Conservation (phyloP, 2,113 vertebrate genomes). For the Ploceus nigricollis region DNA sequence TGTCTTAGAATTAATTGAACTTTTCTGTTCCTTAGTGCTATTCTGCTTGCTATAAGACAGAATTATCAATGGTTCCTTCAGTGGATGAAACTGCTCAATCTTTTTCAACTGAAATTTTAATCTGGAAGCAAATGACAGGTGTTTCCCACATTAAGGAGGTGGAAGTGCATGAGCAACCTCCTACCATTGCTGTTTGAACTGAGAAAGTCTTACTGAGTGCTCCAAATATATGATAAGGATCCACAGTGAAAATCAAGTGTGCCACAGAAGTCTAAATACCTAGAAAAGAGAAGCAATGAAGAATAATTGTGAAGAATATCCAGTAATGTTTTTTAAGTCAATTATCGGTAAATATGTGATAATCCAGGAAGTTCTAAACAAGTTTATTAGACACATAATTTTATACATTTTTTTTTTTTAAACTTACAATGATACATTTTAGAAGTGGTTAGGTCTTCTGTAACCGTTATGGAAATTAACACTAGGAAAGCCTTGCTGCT, state of each 20-base stretch:
- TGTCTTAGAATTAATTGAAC: slow-evolving; percentile 66
- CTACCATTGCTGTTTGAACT: not conserved
- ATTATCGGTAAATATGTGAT: not conserved
- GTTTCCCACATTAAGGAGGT: not conserved
- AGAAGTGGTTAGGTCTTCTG: not conserved
- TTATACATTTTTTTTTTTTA: not conserved
- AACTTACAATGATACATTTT: not conserved
- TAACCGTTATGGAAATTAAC: not conserved
- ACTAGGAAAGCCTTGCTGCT: rapidly evolving
- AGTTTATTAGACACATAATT: not conserved
- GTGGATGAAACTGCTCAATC: not conserved
- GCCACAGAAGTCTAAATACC: not conserved
- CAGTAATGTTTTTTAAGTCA: not conserved
- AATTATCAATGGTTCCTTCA: slow-evolving; percentile 49
- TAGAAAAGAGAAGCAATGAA: not conserved
- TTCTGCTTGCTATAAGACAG: slow-evolving; percentile 12
- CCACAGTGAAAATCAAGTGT: not conserved
- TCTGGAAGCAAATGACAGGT: not conserved
- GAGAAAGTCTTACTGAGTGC: not conserved
- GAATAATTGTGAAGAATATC: not conserved
- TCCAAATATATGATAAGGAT: not conserved
- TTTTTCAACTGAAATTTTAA: not conserved
- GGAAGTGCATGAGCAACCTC: not conserved
- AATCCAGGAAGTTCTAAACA: not conserved
- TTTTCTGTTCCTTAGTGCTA: slow-evolving; percentile 39